Base-by-base conservation (phyloP, 1,140 invertebrate species). In the Psilanteris sp. region DNA sequence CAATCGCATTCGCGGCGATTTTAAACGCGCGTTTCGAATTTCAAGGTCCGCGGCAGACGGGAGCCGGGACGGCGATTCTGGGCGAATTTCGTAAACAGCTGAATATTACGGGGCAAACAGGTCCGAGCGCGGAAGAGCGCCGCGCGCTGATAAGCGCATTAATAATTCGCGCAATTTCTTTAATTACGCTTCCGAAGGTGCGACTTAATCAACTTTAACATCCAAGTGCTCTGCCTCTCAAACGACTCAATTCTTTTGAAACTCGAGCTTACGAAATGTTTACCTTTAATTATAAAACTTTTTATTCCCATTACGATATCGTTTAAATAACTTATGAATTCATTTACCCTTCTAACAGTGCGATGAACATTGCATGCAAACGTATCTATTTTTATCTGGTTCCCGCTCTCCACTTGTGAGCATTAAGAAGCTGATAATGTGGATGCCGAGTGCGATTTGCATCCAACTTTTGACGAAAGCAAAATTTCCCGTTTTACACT, bases 231-330 rank as follows among this genome's bases (percentile, higher is more conserved):
- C 44, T 29, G 52, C 43, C 59, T 70, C 59, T 46, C 64, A 70
- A 50, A 59, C 44, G 34, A 52, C 14, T 9, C 14, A 43, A 70
- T 70, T 59, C 54, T 59, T 70, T 70, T 59, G 39, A 55, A 55
- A 67, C 29, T 67, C 31, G 39, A 67, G 62, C 39, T 67, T 67
- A 55, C 50, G 62, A 55, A 67, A 52, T 31, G 43, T 70, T 70
- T 70, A 54, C 44, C 54, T 61, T 70, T 70, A 70, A 70, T 70
- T 61, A 70, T 9, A 20, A 61, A 70, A 70, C 54, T 61, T 70
- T 70, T 70, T 61, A 70, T 70, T 54, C 26, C 15, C 46, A 61
- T 59, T 70, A 70, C 29, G 46, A 70, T 70, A 70, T 70, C 20
- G 37, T 20, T 52, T 70, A 70, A 70, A 61, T 54, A 70, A 50